Percentiles rank a stretch among this genome's conserved stretches.
Conservation (phyloP, 2,888 invertebrate genomes). For the Adelphocoris suturalis region DNA sequence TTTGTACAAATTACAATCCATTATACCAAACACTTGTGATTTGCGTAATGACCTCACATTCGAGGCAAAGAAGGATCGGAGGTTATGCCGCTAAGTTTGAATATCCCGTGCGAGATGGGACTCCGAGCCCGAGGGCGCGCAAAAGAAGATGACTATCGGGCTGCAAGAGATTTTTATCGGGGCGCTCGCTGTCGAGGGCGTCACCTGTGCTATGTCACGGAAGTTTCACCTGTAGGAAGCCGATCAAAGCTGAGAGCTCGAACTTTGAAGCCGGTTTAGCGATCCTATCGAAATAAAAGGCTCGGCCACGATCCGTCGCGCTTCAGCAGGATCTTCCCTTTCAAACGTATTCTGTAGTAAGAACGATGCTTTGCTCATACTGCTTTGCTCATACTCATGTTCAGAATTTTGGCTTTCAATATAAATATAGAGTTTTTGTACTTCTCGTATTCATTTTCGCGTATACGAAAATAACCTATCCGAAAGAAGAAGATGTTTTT, state of each 20-base stretch:
- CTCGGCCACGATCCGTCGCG: background rate
- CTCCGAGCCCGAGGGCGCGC: background rate
- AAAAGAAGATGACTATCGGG: slow-evolving; percentile 32
- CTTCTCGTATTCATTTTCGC: too few species aligned
- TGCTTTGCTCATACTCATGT: too few species aligned
- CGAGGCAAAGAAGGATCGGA: background rate
- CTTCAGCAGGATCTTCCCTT: background rate
- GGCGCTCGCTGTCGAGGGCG: slow-evolving; percentile 41
- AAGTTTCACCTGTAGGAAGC: slow-evolving; percentile 58
- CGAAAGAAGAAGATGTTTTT: too few species aligned
- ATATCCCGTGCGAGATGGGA: background rate
- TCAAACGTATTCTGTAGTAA: too few species aligned
- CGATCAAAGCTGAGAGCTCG: background rate
- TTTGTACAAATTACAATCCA: background rate
- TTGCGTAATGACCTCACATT: background rate
- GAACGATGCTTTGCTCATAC: too few species aligned
- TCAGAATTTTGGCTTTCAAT: too few species aligned
- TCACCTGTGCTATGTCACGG: slow-evolving; percentile 58
- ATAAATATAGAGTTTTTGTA: too few species aligned
- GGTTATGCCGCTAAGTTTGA: background rate
- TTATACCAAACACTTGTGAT: background rate
- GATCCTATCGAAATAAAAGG: slow-evolving; percentile 34
- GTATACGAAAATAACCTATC: too few species aligned
- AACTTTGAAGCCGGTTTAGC: background rate
- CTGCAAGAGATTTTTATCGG: slow-evolving; percentile 29